Conservation (phyloP, 2,797 vertebrate genomes). For the Gallinago nigripennis region DNA sequence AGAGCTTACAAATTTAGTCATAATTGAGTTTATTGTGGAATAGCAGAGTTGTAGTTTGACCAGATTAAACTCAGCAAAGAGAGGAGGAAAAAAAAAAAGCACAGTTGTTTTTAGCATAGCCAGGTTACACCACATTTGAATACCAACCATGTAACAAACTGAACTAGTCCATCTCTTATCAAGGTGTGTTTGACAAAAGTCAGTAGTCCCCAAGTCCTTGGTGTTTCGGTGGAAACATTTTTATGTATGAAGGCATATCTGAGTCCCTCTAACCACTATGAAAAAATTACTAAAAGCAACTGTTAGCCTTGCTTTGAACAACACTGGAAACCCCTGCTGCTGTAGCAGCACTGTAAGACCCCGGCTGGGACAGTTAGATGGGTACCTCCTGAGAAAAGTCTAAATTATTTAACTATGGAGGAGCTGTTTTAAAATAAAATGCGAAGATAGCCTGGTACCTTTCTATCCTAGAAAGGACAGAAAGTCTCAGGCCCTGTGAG, state of each 20-base stretch:
- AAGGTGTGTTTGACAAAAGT: background rate
- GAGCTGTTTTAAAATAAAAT: background rate
- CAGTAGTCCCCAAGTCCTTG: background rate
- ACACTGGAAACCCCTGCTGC: background rate
- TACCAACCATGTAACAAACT: background rate
- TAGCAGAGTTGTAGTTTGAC: background rate
- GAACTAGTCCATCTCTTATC: background rate
- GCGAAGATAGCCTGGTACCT: background rate
- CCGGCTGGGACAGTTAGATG: background rate
- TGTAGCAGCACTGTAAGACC: background rate
- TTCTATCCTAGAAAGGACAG: background rate
- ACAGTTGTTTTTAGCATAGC: fast-evolving
- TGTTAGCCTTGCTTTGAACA: background rate
- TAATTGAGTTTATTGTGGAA: background rate
- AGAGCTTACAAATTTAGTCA: background rate
- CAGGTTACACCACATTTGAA: background rate
- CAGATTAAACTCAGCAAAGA: background rate
- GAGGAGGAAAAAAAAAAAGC: background rate
- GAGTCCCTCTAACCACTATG: background rate
- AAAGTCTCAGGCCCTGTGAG: background rate
- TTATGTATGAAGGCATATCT: too few relatives aligned
- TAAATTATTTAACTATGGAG: background rate
- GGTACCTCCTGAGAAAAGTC: background rate
- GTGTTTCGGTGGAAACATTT: background rate
- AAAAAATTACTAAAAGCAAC: fast-evolving